Evolutionary conservation across 2,888 invertebrate species (phyloP).

Genomic region (Plusia festucae): DNA sequence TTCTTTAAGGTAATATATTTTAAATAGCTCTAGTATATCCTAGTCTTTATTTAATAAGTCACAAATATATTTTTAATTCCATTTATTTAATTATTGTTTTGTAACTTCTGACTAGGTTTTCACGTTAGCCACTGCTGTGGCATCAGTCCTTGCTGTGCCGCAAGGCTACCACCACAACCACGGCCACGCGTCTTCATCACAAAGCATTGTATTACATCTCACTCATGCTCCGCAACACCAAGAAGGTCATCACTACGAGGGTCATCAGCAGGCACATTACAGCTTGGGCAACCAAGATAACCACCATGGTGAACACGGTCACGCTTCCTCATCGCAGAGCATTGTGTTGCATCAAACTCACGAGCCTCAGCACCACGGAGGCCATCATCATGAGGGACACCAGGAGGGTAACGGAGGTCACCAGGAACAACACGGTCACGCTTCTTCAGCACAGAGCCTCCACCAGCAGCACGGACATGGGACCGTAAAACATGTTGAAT

Average conservation of each 20-base stretch:
- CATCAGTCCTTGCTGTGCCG: neutral
- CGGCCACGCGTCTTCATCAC: neutral
- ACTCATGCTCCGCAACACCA: neutral
- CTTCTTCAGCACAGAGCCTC: constrained; percentile 63
- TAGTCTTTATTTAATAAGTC: neutral
- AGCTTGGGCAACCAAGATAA: constrained; percentile 19
- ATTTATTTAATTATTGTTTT: neutral
- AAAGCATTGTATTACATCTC: neutral
- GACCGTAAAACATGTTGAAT: constrained; percentile 40
- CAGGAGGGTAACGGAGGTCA: neutral
- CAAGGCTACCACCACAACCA: constrained; percentile 1
- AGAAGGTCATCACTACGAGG: neutral
- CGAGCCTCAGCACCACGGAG: neutral
- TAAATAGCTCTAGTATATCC: too few relatives aligned
- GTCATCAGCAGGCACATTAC: neutral
- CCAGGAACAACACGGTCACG: constrained; percentile 51
- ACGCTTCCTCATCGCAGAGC: constrained; percentile 66
- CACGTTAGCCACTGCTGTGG: neutral
- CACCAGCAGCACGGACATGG: constrained; percentile 62
- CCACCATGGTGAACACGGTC: constrained; percentile 32
- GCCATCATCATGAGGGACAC: neutral
- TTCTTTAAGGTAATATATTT: neutral
- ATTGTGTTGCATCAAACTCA: constrained; percentile 34
- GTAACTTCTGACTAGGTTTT: neutral
- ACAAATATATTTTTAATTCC: too few relatives aligned